Percentiles rank a stretch among this genome's conserved stretches.
These are phyloP conservation scores for Xenus cinereus DNA, from an alignment of 2,113 vertebrate species.

Conservation along the genomic window DNA sequence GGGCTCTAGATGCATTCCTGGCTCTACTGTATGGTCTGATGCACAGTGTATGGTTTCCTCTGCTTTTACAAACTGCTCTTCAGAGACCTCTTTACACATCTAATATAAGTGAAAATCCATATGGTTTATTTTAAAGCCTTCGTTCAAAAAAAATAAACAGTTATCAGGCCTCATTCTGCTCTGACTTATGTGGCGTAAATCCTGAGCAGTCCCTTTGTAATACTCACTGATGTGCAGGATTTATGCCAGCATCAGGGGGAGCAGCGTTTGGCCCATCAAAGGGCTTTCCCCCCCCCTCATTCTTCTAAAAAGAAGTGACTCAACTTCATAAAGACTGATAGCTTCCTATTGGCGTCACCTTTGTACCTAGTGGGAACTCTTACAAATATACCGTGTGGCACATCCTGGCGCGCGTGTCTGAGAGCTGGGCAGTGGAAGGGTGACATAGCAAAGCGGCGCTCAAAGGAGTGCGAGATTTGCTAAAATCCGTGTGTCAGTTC, in stretches of 20 bases:
- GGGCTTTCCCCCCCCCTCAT: not conserved
- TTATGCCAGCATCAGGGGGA: conserved; percentile 1
- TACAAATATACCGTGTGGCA: not conserved
- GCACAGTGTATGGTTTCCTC: conserved; percentile 41
- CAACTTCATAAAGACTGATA: conserved; percentile 32
- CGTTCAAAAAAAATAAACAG: conserved; percentile 12
- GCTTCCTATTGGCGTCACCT: conserved; percentile 42
- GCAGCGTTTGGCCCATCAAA: not conserved
- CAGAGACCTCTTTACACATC: conserved; percentile 55
- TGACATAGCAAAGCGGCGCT: not conserved
- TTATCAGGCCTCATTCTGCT: conserved; percentile 49
- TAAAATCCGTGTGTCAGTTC: conserved; percentile 5
- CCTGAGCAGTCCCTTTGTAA: conserved; percentile 41
- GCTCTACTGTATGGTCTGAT: conserved; percentile 52
- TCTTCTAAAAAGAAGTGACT: conserved; percentile 33
- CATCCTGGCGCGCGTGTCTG: not conserved
- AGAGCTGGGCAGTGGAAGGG: not conserved
- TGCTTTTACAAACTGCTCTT: conserved; percentile 57
- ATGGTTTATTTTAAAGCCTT: conserved; percentile 60
- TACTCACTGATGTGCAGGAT: not conserved
- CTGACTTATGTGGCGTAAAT: conserved; percentile 52
- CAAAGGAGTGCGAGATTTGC: not conserved
- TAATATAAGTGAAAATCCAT: conserved; percentile 57
- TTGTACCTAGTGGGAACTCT: not conserved
- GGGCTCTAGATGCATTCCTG: conserved; percentile 39